Conservation (phyloP, 2,113 vertebrate genomes). For the Stictonetta naevosa region DNA sequence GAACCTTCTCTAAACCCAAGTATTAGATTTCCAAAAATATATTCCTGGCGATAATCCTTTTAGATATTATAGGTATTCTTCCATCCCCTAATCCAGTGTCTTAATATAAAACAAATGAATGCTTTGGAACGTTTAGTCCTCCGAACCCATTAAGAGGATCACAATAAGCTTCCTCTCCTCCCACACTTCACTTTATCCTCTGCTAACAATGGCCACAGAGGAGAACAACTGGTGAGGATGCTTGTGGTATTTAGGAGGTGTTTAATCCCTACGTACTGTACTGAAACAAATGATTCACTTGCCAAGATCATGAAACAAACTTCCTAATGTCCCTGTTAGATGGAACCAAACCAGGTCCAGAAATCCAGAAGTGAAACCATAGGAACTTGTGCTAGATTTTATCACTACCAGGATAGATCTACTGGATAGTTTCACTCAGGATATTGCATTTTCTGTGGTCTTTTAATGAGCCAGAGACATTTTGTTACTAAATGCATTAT, state of each 20-base stretch:
- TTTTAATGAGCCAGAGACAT: not conserved
- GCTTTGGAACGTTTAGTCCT: not conserved
- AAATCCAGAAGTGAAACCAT: not conserved
- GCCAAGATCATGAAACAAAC: not conserved
- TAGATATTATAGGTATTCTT: not conserved
- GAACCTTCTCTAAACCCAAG: conserved; percentile 3
- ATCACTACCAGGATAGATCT: not conserved
- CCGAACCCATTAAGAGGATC: conserved; percentile 14
- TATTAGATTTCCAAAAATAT: conserved; percentile 32
- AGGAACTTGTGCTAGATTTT: not conserved
- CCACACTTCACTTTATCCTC: not conserved
- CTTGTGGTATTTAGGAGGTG: not conserved
- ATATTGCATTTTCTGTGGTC: not conserved
- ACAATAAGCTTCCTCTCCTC: conserved; percentile 11
- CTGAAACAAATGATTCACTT: not conserved
- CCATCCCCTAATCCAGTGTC: not conserved
- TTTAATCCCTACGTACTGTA: not conserved
- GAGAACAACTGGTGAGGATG: not conserved
- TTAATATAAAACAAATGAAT: conserved; percentile 19
- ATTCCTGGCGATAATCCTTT: conserved; percentile 18
- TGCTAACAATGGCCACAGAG: not conserved
- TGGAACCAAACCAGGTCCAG: not conserved
- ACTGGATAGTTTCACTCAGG: not conserved
- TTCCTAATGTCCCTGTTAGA: not conserved
- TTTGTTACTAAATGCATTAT: not conserved